Base-by-base conservation (phyloP, 2,113 vertebrate genomes). In the Micromys minutus region DNA sequence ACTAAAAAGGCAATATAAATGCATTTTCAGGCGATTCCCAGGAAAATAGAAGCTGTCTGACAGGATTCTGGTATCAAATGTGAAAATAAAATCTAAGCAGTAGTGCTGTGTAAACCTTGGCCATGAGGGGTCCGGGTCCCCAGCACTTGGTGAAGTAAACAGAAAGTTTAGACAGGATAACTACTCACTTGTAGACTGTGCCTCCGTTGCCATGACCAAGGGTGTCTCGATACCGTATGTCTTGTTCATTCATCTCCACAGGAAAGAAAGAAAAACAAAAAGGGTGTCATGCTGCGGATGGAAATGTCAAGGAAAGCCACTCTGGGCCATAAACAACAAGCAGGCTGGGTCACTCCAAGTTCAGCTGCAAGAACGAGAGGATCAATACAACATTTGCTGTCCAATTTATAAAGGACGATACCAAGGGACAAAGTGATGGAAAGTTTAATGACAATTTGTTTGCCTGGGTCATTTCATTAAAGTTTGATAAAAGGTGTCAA, bases 171-270 rank as follows among this genome's bases (percentile, higher is more conserved):
- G 93, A 93, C 50, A 96, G 95, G 97, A 97, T 15, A 93, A 97
- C 96, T 96, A 99, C 99, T 99, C 98, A 99, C 99, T 99, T 99
- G 98, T 99, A 99, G 98, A 99, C 99, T 0, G 99, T 99, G 95
- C 99, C 99, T 96, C 99, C 99, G 79, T 99, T 99, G 98, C 99
- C 99, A 95, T 99, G 99, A 95, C 99, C 99, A 76, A 99, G 99
- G 97, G 99, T 99, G 98, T 99, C 99, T 98, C 99, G 99, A 98
- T 99, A 99, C 97, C 99, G 98, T 98, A 99, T 99, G 98, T 99
- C 99, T 98, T 99, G 99, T 98, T 99, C 99, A 98, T 99, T 99
- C 98, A 99, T 99, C 99, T 99, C 98, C 97, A 98, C 93, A 90
- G 98, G 97, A 98, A 98, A 98, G 97, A 98, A 98, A 98, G 97